Percentiles rank a stretch among this genome's conserved stretches.
phyloP scores from a whole-genome alignment of 2,113 vertebrate genomes.

The Macquaria ambigua region DNA sequence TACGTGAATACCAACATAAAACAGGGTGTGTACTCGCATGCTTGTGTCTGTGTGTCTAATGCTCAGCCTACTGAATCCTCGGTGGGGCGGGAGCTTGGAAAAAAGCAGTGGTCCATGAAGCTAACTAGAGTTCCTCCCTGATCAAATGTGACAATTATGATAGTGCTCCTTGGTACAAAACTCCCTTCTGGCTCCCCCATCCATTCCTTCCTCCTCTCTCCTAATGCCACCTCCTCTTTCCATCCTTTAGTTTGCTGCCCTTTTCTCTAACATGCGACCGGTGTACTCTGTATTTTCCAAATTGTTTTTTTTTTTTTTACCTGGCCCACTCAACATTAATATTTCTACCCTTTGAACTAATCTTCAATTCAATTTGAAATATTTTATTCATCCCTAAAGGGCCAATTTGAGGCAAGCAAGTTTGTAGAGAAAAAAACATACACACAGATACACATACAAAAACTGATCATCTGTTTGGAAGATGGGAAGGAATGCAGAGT shows the following conservation, averaged over 20 bases:
- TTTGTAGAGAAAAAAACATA: not conserved
- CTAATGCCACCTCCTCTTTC: conserved; percentile 60
- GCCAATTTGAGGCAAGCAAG: not conserved
- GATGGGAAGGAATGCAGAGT: not conserved
- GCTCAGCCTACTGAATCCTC: conserved; percentile 49
- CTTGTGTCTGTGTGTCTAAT: conserved; percentile 47
- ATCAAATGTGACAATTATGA: conserved; percentile 86
- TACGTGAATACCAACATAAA: conserved; percentile 32
- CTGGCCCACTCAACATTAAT: not conserved
- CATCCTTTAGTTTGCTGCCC: conserved; percentile 39
- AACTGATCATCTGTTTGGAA: not conserved
- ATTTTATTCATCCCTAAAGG: not conserved
- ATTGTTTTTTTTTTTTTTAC: not conserved
- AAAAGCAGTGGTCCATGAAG: conserved; percentile 74
- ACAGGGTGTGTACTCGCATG: conserved; percentile 9
- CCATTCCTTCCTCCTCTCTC: conserved; percentile 39
- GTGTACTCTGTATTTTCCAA: conserved; percentile 11
- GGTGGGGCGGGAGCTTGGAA: conserved; percentile 52
- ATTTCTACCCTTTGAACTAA: not conserved
- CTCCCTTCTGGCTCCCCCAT: conserved; percentile 61
- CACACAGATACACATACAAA: not conserved
- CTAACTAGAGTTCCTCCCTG: conserved; percentile 70
- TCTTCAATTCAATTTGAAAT: not conserved
- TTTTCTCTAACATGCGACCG: conserved; percentile 51
- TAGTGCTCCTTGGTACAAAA: conserved; percentile 72